These are phyloP conservation scores for Paelopatides confundens DNA, from an alignment of 53 echinoderm and acorn worm species.

Conservation along the genomic window DNA sequence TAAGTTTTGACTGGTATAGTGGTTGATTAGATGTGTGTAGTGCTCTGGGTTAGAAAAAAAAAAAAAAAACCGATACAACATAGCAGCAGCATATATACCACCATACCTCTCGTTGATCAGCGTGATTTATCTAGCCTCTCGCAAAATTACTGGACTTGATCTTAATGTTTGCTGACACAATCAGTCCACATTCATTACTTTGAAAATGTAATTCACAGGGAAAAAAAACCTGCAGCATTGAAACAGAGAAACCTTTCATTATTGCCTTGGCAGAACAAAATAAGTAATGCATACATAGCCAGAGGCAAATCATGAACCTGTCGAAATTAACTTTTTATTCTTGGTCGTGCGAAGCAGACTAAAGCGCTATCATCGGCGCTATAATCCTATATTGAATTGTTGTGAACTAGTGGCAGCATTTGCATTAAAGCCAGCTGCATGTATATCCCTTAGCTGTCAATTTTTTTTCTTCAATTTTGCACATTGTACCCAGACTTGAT, in stretches of 20 bases:
- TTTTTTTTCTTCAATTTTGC: not conserved
- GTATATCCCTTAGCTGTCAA: not conserved
- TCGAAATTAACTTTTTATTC: constrained; percentile 32
- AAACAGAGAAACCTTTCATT: constrained; percentile 10
- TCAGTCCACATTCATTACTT: constrained; percentile 32
- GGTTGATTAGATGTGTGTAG: constrained; percentile 5
- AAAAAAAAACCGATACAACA: not conserved
- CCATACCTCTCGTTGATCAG: not conserved
- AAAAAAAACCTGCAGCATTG: not conserved
- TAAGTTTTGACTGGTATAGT: not conserved
- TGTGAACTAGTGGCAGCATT: constrained; percentile 30
- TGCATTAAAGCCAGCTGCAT: constrained; percentile 39
- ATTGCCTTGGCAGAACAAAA: not conserved
- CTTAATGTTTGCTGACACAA: constrained; percentile 22
- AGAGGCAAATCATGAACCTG: constrained; percentile 27
- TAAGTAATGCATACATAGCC: constrained; percentile 43
- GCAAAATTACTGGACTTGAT: constrained; percentile 7
- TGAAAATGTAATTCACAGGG: constrained; percentile 24
- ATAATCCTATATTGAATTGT: constrained; percentile 19
- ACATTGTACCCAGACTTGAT: constrained; percentile 2
- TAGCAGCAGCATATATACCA: not conserved
- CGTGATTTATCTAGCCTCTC: not conserved
- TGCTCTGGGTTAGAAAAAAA: not conserved
- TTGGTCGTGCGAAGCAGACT: not conserved
- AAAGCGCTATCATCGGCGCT: not conserved